A percentile compares a stretch with the other conserved stretches of the same genome.
These are phyloP conservation scores for Daktulosphaira vitifoliae DNA, from an alignment of 1,140 invertebrate genomes.

Conservation along the genomic window DNA sequence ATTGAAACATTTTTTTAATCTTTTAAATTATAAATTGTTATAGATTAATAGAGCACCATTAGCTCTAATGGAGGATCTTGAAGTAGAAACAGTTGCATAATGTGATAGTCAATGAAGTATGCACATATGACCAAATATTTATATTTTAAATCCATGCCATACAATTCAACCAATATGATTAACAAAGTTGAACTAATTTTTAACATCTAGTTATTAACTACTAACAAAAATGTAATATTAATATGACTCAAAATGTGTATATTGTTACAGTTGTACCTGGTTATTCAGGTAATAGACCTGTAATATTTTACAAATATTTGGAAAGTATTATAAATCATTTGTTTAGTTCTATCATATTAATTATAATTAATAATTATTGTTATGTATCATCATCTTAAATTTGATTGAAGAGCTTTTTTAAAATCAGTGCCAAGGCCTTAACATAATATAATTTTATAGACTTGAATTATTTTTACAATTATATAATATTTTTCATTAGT, in stretches of 20 bases:
- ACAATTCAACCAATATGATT: neutral
- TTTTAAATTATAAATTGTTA: conserved; percentile 20
- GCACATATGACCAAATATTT: neutral
- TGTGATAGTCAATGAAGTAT: conserved; percentile 19
- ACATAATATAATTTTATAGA: too few relatives aligned
- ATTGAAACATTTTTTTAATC: too few relatives aligned
- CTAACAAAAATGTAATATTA: conserved; percentile 1
- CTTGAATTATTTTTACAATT: too few relatives aligned
- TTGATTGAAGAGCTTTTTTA: too few relatives aligned
- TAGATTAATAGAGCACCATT: conserved; percentile 40
- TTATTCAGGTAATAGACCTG: neutral
- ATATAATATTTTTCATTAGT: too few relatives aligned
- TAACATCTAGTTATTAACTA: conserved; percentile 14
- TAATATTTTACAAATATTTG: neutral
- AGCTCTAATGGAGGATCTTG: conserved; percentile 39
- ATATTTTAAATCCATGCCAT: neutral
- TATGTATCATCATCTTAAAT: too few relatives aligned
- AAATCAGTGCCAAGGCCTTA: too few relatives aligned
- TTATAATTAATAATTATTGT: too few relatives aligned
- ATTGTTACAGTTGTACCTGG: neutral
- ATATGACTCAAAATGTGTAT: neutral
- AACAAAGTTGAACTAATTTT: neutral
- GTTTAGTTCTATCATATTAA: too few relatives aligned
- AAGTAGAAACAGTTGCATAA: conserved; percentile 24
- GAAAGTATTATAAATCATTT: too few relatives aligned